Conservation (phyloP, 2,797 vertebrate species). For the Synanceia verrucosa region DNA sequence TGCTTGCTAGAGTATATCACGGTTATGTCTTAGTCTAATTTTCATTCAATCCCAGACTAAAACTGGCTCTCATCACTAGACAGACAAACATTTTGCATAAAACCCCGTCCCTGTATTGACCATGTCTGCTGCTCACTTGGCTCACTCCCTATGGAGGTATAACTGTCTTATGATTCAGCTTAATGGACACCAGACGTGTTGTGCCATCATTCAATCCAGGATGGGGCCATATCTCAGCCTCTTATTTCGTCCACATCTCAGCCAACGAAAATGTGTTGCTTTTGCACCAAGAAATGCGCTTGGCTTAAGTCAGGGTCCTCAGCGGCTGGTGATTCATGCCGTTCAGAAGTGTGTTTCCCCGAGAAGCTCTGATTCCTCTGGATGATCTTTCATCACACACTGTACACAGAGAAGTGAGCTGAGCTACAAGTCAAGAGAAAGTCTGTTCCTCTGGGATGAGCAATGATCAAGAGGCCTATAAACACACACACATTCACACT, state of each 20-base stretch:
- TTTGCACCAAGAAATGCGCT: conserved; percentile 30
- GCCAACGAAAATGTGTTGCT: conserved; percentile 11
- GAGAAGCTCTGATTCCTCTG: conserved; percentile 29
- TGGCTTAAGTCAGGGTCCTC: conserved; percentile 14
- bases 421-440: conserved; percentile 29
- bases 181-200: neutral
- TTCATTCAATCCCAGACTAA: no score
- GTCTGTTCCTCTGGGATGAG: conserved; percentile 23
- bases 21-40: no score
- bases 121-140: neutral
- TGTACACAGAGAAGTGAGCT: conserved; percentile 24
- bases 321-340: conserved; percentile 23
- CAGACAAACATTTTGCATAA: neutral
- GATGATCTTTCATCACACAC: conserved; percentile 36
- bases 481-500: neutral
- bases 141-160: neutral
- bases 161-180: neutral
- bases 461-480: conserved; percentile 32
- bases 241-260: conserved; percentile 4
- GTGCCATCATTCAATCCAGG: conserved; percentile 6
- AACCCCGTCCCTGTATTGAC: neutral
- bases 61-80: no score
- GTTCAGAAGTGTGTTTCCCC: conserved; percentile 5
- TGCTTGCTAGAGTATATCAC: no score
- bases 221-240: conserved; percentile 2